phyloP scores from a whole-genome alignment of 2,113 vertebrate genomes.

The Cervus canadensis region DNA sequence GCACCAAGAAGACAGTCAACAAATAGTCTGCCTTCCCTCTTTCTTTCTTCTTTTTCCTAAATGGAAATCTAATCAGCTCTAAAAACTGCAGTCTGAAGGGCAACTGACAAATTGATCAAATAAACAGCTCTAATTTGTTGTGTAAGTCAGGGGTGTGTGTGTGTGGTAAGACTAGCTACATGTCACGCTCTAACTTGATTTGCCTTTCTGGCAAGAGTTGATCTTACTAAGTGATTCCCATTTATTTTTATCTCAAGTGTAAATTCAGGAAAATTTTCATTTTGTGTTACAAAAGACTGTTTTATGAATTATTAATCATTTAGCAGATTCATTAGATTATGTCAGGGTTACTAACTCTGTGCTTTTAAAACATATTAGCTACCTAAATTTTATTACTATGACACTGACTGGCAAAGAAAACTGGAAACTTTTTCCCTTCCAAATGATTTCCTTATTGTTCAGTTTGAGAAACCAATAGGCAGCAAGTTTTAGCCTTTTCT shows the following conservation, averaged over 20 bases:
- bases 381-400: constrained; percentile 71
- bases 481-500: constrained; percentile 34
- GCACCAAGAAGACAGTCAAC: neutral
- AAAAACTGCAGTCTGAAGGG: neutral
- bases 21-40: neutral
- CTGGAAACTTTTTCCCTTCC: constrained; percentile 41
- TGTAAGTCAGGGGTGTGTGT: neutral
- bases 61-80: constrained; percentile 20
- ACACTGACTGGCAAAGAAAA: constrained; percentile 73
- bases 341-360: constrained; percentile 70
- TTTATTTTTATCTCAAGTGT: constrained; percentile 55
- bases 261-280: constrained; percentile 53
- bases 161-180: neutral
- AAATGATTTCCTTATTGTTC: constrained; percentile 55
- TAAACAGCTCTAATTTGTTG: constrained; percentile 19
- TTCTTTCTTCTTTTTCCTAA: neutral
- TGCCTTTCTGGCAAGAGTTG: neutral
- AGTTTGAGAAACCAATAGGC: constrained; percentile 33
- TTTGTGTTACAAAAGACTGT: constrained; percentile 71
- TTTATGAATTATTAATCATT: constrained; percentile 81
- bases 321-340: constrained; percentile 75
- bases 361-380: constrained; percentile 80
- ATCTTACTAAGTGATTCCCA: constrained; percentile 16
- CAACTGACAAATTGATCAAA: constrained; percentile 39
- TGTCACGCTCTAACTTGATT: neutral